phyloP scores from a whole-genome alignment of 2,888 invertebrate genomes.

The Leptinotarsa haldemani region DNA sequence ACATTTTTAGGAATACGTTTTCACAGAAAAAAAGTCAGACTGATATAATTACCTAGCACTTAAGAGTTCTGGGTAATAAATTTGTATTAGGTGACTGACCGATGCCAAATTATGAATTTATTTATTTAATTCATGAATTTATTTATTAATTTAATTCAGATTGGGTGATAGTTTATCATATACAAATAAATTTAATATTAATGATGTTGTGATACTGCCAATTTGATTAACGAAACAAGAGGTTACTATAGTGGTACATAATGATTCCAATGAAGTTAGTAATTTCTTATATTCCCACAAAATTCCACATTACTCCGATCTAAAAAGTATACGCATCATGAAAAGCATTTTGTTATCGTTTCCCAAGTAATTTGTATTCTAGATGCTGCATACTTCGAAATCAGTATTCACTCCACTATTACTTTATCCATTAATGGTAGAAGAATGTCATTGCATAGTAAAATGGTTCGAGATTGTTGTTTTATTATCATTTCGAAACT shows the following conservation, averaged over 20 bases:
- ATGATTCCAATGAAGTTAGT: not conserved
- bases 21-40: no score
- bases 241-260: not conserved
- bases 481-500: not conserved
- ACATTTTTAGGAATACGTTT: no score
- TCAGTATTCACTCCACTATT: constrained; percentile 5
- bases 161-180: no score
- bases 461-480: not conserved
- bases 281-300: not conserved
- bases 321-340: not conserved
- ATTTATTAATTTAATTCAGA: no score
- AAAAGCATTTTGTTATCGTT: not conserved
- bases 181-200: no score
- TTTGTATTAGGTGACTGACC: no score
- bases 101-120: no score
- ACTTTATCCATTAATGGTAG: constrained; percentile 4
- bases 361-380: constrained; percentile 10
- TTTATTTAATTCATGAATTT: no score
- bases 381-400: not conserved
- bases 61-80: no score
- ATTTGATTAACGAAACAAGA: no score
- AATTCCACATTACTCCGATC: not conserved
- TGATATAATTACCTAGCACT: no score
- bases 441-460: constrained; percentile 5
- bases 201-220: no score